Conservation (phyloP, 2,797 vertebrate species). For the Choloepus didactylus region DNA sequence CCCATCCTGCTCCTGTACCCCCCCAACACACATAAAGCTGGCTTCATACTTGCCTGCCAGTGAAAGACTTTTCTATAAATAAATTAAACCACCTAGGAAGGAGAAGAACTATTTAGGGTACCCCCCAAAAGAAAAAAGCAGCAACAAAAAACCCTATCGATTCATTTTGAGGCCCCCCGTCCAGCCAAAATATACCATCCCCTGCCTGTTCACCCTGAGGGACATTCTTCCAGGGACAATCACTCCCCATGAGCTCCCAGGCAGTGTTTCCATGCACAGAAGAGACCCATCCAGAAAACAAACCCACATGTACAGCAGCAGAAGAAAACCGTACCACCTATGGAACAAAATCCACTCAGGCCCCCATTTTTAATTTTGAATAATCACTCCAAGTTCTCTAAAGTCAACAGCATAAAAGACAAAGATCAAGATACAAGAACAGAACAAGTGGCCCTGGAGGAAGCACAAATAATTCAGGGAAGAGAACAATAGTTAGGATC, state of each 20-base stretch:
- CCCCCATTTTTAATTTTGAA: slow-evolving; percentile 15
- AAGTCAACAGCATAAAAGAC: slow-evolving; percentile 1
- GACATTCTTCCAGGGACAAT: background rate
- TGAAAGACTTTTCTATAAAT: background rate
- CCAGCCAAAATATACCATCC: background rate
- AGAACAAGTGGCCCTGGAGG: background rate
- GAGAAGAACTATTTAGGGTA: background rate
- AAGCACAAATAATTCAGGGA: background rate
- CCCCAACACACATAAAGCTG: background rate
- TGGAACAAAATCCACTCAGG: slow-evolving; percentile 26
- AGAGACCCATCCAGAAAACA: slow-evolving; percentile 49
- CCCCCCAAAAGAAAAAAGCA: background rate
- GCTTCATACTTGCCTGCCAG: background rate
- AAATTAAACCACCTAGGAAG: background rate
- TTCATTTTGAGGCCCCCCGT: background rate
- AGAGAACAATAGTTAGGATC: background rate
- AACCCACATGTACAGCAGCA: background rate
- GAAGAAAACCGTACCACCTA: background rate
- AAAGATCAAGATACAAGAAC: slow-evolving; percentile 26
- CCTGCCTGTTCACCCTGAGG: background rate
- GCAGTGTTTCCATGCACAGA: background rate
- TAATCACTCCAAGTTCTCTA: background rate
- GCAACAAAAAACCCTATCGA: background rate
- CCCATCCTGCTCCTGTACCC: background rate
- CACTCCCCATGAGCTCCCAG: background rate